phyloP scores from a whole-genome alignment of 2,113 vertebrate genomes.

The Pseudorectes ferrugineus region DNA sequence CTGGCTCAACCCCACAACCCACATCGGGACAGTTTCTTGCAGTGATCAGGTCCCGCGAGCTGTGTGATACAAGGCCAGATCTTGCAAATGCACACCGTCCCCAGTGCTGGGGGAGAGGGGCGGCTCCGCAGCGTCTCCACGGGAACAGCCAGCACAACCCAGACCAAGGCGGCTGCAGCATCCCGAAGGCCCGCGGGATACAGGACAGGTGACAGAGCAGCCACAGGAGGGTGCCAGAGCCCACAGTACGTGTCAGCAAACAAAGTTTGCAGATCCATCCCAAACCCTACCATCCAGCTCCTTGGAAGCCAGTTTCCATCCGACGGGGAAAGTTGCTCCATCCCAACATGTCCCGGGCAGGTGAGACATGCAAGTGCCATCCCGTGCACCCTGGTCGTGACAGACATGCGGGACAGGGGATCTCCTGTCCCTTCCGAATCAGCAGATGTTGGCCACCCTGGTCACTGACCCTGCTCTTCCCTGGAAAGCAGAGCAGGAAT shows the following conservation, averaged over 20 bases:
- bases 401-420: fast-evolving
- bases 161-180: neutral
- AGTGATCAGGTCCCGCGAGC: fast-evolving
- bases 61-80: neutral
- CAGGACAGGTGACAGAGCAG: neutral
- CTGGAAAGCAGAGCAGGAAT: neutral
- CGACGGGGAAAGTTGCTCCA: neutral
- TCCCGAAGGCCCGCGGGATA: neutral
- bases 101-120: neutral
- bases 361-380: neutral
- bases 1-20: neutral
- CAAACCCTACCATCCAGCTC: neutral
- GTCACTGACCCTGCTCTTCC: neutral
- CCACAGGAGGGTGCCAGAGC: conserved; percentile 63
- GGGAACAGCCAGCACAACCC: neutral
- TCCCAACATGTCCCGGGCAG: fast-evolving
- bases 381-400: neutral
- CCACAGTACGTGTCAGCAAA: neutral
- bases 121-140: neutral
- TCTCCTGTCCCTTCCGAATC: neutral
- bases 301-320: neutral
- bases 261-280: neutral
- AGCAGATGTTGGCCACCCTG: neutral
- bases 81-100: neutral
- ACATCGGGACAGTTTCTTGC: neutral